Evolutionary conservation across 2,797 vertebrate species (phyloP).

Genomic region (Pogonophryne albipinna): DNA sequence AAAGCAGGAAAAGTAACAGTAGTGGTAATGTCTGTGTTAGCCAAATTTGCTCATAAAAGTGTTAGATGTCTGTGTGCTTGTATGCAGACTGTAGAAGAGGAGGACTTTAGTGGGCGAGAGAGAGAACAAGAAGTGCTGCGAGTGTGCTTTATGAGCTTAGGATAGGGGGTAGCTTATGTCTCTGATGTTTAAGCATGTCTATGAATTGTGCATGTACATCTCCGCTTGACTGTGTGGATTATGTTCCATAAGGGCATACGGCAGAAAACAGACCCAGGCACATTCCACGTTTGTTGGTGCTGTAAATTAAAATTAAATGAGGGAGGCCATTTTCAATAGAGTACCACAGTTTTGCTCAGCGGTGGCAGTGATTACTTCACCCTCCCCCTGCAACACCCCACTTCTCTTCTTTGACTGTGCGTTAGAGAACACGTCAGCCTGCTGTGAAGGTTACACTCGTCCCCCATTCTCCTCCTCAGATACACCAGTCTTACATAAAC

Average conservation of each 20-base stretch:
- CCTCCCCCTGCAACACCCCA: conserved; percentile 27
- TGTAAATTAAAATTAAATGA: conserved; percentile 75
- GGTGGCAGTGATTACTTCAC: conserved; percentile 64
- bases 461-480: conserved; percentile 31
- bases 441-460: conserved; percentile 60
- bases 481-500: conserved; percentile 53
- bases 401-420: conserved; percentile 47
- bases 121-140: conserved; percentile 18
- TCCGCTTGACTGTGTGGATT: conserved; percentile 38
- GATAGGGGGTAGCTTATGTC: conserved; percentile 6
- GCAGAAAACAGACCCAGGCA: conserved; percentile 38
- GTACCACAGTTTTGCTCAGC: conserved; percentile 49
- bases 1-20: not conserved
- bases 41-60: not conserved
- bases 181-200: conserved; percentile 26
- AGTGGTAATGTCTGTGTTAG: conserved; percentile 1
- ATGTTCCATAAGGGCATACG: conserved; percentile 29
- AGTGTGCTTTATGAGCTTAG: conserved; percentile 20
- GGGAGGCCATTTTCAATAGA: conserved; percentile 65
- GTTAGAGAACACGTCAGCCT: conserved; percentile 42
- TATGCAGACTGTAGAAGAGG: not conserved
- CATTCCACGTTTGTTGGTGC: conserved; percentile 49
- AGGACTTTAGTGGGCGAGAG: conserved; percentile 14
- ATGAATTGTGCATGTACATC: conserved; percentile 32
- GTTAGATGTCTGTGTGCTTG: conserved; percentile 10